Base-by-base conservation (phyloP, 2,888 invertebrate species). In the Parasteatoda lunata region DNA sequence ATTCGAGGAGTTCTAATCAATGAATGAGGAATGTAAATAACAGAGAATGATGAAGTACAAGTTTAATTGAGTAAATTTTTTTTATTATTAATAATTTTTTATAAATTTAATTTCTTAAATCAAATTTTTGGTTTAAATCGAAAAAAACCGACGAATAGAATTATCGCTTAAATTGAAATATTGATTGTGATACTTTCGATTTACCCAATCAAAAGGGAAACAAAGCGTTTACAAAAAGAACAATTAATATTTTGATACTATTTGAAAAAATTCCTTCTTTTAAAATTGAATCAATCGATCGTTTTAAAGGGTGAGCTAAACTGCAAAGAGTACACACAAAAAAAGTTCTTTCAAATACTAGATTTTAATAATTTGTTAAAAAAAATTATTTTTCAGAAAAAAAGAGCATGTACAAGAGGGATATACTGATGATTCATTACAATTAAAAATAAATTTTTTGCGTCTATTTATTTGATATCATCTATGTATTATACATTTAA, bases 171-270 rank as follows among this genome's bases (percentile, higher is more conserved):
- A 65, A 72, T 75, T 51, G 64, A 77, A n/a, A 51, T 15, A 77
- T 84, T 77, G 83, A 84, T 84, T 77, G 30, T 30, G 30, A 30
- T 30, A 30, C 30, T 83, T 77, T 69, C 69, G 48, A 13, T n/a
- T 49, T 13, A n/a, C 70, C 59, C 52, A 66, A 64, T 65, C 30
- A 52, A 77, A 66, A 69, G 49, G 54, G 30, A n/a, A 59, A 45
- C 69, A 49, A 15, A 51, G 72, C 45, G 15, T 48, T 73, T 73
- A 51, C 81, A 86, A 86, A 86, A 86, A 80, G 80, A 86, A 80
- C 80, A 86, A 86, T 86, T 86, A 86, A 86, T 86, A 80, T 47
- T 51, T 54, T 77, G 69, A 80, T 86, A 86, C 80, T 86, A 86
- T 86, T 80, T 80, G 85, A 71, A 77, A 59, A 59, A 59, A 30